Conservation (phyloP, 2,888 invertebrate species). For the Micoletzkya japonica region DNA sequence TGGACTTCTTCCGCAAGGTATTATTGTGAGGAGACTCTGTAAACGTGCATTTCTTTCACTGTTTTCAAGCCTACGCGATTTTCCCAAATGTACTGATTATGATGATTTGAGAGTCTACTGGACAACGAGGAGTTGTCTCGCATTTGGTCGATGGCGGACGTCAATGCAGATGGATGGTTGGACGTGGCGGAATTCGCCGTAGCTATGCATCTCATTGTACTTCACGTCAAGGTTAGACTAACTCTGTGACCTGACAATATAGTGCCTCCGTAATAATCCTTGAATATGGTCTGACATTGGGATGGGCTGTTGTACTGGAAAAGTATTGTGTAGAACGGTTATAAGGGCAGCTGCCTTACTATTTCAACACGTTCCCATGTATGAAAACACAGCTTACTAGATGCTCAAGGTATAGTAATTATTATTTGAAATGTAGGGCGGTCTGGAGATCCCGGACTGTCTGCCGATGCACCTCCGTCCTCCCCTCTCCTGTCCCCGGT, state of each 20-base stretch:
- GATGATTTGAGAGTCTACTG: slow-evolving; percentile 18
- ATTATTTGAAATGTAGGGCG: slow-evolving; percentile 32
- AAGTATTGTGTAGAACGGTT: too few species aligned
- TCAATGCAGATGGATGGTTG: slow-evolving; percentile 63
- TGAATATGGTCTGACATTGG: too few species aligned
- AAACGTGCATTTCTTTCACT: neutral
- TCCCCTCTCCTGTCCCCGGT: slow-evolving; percentile 36
- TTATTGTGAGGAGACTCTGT: too few species aligned
- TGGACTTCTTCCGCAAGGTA: slow-evolving; percentile 57
- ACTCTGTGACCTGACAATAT: neutral
- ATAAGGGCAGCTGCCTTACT: too few species aligned
- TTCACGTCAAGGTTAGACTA: slow-evolving; percentile 61
- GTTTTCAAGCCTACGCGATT: too few species aligned
- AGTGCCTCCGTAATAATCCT: too few species aligned
- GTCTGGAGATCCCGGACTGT: slow-evolving; percentile 46
- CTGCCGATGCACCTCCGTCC: slow-evolving; percentile 48
- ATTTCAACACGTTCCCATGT: neutral
- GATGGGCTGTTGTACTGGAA: too few species aligned
- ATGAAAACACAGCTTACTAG: neutral
- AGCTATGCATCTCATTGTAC: slow-evolving; percentile 63
- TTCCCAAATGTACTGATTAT: neutral
- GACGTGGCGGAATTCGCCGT: slow-evolving; percentile 59
- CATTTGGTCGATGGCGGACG: slow-evolving; percentile 62
- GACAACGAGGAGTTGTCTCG: slow-evolving; percentile 40
- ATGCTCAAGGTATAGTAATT: neutral